phyloP scores from a whole-genome alignment of 2,888 invertebrate genomes.

The Acleris literana region DNA sequence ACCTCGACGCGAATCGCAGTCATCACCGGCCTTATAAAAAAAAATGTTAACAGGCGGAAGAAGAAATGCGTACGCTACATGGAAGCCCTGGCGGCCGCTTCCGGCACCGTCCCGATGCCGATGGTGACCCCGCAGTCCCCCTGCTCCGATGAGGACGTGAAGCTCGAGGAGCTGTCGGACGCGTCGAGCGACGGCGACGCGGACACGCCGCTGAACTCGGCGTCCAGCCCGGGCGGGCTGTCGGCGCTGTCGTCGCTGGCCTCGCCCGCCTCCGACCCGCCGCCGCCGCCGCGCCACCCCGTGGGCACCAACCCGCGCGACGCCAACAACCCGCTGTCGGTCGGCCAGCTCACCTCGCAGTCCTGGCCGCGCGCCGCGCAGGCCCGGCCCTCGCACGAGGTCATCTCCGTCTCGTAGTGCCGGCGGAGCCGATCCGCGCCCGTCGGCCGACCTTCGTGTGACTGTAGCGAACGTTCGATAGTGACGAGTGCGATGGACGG shows the following conservation, averaged over 20 bases:
- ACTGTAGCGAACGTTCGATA: conserved; percentile 47
- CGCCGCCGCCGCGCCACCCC: conserved; percentile 86
- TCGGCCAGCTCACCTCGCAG: conserved; percentile 93
- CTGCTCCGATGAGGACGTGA: conserved; percentile 89
- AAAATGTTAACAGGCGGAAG: conserved; percentile 90
- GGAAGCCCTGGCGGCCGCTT: conserved; percentile 89
- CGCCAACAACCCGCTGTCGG: conserved; percentile 95
- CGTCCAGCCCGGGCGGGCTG: conserved; percentile 78
- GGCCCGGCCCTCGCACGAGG: conserved; percentile 69
- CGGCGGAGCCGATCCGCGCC: conserved; percentile 44
- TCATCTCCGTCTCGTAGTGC: conserved; percentile 80
- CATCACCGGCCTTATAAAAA: conserved; percentile 1
- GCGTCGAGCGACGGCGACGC: conserved; percentile 81
- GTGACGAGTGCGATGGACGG: conserved; percentile 43
- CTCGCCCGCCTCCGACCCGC: conserved; percentile 90
- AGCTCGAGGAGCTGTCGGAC: conserved; percentile 88
- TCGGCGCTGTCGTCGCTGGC: conserved; percentile 85
- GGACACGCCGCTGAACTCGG: conserved; percentile 78
- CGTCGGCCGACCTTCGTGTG: conserved; percentile 41
- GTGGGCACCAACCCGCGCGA: conserved; percentile 96
- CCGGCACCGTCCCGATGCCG: conserved; percentile 89
- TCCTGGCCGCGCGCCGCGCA: conserved; percentile 73
- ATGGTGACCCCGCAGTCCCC: conserved; percentile 91
- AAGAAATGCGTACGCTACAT: conserved; percentile 98
- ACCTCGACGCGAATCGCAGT: not conserved